Evolutionary conservation across 2,113 vertebrate species (phyloP).

Genomic region (Corapipo altera): DNA sequence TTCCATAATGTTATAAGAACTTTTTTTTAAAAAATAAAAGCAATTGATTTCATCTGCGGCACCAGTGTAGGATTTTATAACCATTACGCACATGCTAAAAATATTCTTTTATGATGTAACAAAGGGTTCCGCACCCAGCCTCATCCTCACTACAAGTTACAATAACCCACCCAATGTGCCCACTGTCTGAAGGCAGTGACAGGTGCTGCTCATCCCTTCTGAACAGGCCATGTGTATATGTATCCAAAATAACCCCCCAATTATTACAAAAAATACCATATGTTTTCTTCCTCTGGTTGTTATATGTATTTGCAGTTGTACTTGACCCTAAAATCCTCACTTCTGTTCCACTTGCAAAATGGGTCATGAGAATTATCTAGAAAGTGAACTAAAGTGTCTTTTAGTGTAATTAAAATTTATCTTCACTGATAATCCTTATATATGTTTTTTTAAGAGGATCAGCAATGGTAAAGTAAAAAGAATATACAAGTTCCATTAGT

Average conservation of each 20-base stretch:
- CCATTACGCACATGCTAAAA: background rate
- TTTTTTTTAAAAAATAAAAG: background rate
- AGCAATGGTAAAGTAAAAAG: background rate
- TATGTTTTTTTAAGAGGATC: background rate
- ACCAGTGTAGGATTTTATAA: background rate
- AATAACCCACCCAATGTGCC: accelerated
- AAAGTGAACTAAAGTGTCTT: background rate
- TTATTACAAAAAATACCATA: background rate
- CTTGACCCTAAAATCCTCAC: background rate
- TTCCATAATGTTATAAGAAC: background rate
- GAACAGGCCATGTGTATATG: background rate
- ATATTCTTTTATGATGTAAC: background rate
- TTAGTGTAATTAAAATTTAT: background rate
- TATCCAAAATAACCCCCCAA: background rate
- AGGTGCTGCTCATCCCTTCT: background rate
- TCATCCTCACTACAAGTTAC: accelerated
- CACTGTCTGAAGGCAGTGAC: background rate
- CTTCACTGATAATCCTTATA: background rate
- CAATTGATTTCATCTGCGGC: background rate
- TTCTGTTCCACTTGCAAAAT: background rate
- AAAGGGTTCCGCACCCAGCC: background rate
- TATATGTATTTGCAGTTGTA: background rate
- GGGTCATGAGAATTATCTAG: background rate
- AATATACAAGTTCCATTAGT: background rate
- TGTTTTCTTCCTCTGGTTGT: background rate